These are phyloP conservation scores for Eueremaeus valkanovi DNA, from an alignment of 2,888 invertebrate genomes.

Conservation along the genomic window DNA sequence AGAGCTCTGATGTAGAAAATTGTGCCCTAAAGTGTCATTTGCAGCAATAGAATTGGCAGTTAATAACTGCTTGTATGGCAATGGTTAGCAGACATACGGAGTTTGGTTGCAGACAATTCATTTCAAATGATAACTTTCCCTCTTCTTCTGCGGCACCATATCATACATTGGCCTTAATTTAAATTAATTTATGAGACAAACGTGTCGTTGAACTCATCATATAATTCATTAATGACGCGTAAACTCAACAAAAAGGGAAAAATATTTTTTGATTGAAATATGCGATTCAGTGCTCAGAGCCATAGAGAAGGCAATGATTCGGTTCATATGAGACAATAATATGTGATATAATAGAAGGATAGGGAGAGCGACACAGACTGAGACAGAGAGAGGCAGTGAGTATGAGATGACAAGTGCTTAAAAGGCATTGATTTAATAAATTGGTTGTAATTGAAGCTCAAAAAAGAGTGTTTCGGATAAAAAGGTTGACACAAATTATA, in stretches of 20 bases:
- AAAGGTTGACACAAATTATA: background rate
- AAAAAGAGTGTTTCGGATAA: background rate
- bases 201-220: conserved; percentile 26
- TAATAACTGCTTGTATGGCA: conserved; percentile 7
- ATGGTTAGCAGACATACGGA: background rate
- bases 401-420: background rate
- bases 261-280: background rate
- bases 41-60: conserved; percentile 14
- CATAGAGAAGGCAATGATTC: conserved; percentile 3
- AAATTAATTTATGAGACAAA: conserved; percentile 33
- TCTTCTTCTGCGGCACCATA: background rate
- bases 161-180: conserved; percentile 26
- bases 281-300: background rate
- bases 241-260: conserved; percentile 4
- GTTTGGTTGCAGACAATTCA: background rate
- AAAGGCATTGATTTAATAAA: conserved; percentile 1
- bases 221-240: conserved; percentile 14
- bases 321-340: background rate
- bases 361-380: background rate
- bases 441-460: background rate
- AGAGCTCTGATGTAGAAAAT: background rate
- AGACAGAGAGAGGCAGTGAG: background rate
- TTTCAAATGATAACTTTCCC: background rate
- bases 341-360: background rate
- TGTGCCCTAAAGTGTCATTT: conserved; percentile 33